Evolutionary conservation across 2,888 invertebrate genomes (phyloP).

Genomic region (Mythimna ferrago): DNA sequence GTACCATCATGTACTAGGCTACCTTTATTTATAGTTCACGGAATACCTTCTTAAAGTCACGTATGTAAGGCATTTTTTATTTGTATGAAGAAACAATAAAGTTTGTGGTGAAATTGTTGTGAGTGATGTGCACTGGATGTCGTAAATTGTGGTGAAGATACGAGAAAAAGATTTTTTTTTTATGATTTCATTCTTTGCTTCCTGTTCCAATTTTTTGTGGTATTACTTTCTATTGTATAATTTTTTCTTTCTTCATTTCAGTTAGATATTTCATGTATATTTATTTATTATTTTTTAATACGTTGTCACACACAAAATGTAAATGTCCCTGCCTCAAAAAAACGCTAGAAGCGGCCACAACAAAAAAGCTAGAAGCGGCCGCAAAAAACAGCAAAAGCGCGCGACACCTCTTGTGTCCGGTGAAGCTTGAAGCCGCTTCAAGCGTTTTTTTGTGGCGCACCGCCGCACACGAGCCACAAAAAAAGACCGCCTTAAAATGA

Average conservation of each 20-base stretch:
- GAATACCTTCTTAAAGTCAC: constrained; percentile 48
- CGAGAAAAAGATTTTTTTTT: not conserved
- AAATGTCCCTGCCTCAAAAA: too few relatives aligned
- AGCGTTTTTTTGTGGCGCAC: too few relatives aligned
- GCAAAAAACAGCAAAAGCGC: too few relatives aligned
- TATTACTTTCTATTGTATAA: not conserved
- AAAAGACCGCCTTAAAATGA: too few relatives aligned
- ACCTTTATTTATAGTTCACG: constrained; percentile 40
- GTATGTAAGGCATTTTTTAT: constrained; percentile 47
- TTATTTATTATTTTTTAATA: too few relatives aligned
- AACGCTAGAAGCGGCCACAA: too few relatives aligned
- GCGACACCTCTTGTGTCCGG: too few relatives aligned
- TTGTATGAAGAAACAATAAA: constrained; percentile 42
- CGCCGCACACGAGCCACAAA: too few relatives aligned
- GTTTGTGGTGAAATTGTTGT: constrained; percentile 43
- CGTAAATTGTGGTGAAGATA: constrained; percentile 21
- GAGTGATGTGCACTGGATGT: constrained; percentile 14
- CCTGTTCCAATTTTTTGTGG: constrained; percentile 1
- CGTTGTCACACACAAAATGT: too few relatives aligned
- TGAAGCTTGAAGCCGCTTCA: too few relatives aligned
- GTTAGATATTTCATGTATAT: too few relatives aligned
- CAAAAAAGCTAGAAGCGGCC: too few relatives aligned
- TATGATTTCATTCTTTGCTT: constrained; percentile 1
- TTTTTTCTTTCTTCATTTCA: not conserved
- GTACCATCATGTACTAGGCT: constrained; percentile 49